Conservation (phyloP, 2,797 vertebrate genomes). For the Bovichtus diacanthus region DNA sequence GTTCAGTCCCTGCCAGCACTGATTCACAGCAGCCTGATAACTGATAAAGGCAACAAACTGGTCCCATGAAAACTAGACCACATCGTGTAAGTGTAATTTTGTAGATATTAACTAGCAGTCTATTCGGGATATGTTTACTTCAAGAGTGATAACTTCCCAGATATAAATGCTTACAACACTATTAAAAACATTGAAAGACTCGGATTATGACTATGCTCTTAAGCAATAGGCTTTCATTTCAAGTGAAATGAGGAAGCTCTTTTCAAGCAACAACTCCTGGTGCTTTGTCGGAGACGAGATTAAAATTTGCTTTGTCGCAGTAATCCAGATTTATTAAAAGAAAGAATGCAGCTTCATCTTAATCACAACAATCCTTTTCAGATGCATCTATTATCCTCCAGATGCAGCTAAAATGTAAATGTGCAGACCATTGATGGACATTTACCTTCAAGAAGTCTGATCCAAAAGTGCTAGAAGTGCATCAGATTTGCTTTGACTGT, state of each 20-base stretch:
- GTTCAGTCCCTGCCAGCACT: constrained; percentile 20
- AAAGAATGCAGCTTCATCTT: neutral
- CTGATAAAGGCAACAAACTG: constrained; percentile 30
- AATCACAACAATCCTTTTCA: neutral
- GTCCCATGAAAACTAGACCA: neutral
- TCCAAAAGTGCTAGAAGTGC: neutral
- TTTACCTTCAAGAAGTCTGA: neutral
- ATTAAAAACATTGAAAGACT: neutral
- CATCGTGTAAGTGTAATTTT: constrained; percentile 3
- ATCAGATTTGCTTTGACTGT: too few relatives aligned
- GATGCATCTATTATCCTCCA: neutral
- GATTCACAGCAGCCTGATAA: constrained; percentile 36
- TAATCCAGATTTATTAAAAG: neutral
- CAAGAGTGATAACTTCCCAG: neutral
- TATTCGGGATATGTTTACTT: neutral
- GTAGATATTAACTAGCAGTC: neutral
- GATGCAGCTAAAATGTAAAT: neutral
- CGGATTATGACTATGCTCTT: neutral
- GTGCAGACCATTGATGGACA: neutral
- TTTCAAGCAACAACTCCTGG: neutral
- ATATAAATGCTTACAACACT: neutral
- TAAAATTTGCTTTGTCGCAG: neutral
- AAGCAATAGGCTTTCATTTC: neutral
- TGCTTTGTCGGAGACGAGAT: neutral
- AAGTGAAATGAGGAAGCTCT: neutral